Conservation (phyloP, 1,140 invertebrate species). For the Achroia grisella region DNA sequence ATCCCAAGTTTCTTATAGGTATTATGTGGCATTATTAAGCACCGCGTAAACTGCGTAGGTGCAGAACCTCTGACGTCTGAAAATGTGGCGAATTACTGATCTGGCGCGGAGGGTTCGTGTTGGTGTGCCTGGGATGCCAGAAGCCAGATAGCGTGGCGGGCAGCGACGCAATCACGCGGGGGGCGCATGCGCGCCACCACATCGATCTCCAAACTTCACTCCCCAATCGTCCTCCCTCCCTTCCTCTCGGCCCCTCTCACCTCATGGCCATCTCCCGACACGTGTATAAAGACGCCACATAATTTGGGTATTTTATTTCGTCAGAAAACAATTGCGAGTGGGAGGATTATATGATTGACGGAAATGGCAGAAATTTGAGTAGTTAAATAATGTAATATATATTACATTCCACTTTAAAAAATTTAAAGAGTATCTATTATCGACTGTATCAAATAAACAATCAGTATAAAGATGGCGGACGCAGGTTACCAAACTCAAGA, state of each 20-base stretch:
- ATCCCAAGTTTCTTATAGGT: too few relatives aligned
- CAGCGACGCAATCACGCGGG: slow-evolving; percentile 13
- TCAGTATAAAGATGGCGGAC: slow-evolving; percentile 8
- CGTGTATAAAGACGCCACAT: slow-evolving; percentile 40
- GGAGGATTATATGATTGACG: too few relatives aligned
- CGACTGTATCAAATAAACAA: neutral
- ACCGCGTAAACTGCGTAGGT: neutral
- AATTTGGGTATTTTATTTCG: slow-evolving; percentile 41
- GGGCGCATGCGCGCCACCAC: slow-evolving; percentile 29
- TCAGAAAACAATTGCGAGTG: slow-evolving; percentile 4
- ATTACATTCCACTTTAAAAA: neutral
- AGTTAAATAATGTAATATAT: too few relatives aligned
- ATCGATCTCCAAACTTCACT: slow-evolving; percentile 42
- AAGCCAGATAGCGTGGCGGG: slow-evolving; percentile 4
- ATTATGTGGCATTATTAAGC: too few relatives aligned
- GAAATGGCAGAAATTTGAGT: too few relatives aligned
- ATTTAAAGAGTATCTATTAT: neutral
- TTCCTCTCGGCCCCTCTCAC: slow-evolving; percentile 8
- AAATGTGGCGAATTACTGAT: neutral
- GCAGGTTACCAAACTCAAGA: slow-evolving; percentile 15
- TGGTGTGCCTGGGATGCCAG: slow-evolving; percentile 1
- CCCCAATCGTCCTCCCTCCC: slow-evolving; percentile 12
- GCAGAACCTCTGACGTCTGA: neutral
- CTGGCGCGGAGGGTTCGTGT: neutral
- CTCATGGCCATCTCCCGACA: slow-evolving; percentile 22